Evolutionary conservation across 2,113 vertebrate genomes (phyloP), one percentile per base, ranked within the genome.

Genomic region (Malurus cyaneus): DNA sequence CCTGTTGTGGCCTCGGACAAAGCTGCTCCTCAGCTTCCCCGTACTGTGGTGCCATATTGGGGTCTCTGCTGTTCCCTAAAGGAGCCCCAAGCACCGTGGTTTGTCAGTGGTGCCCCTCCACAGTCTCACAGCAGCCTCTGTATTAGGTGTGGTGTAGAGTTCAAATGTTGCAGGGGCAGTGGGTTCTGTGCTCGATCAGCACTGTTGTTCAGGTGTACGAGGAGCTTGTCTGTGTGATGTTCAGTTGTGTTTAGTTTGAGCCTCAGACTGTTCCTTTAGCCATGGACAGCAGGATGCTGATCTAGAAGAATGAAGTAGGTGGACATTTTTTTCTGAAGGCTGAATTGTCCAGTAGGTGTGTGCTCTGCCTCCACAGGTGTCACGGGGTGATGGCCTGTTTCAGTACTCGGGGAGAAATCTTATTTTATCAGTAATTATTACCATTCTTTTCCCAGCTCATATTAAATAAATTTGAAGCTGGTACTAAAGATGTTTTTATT

Each of bases 331-430:
- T 79, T 39, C 61, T n/a, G 59, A 44, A 73, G 71, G 67, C 18
- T 88, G 56, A 36, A 10, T 44, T 32, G n/a, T 19, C 2, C 0
- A 23, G 39, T 26, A 0, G 0, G 34, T 2, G 1, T 32, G 32
- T 78, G 80, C 67, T 90, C 60, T 86, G 60, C 56, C 44, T 80
- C 47, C 41, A 14, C 12, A 7, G 31, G 32, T 34, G 29, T 50
- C 24, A 4, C 4, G 31, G 49, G 8, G 24, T 39, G 34, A 29
- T 80, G 67, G 44, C 56, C 64, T 59, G 17, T 52, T 78, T 66
- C 47, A 46, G 53, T 60, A 52, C 52, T 67, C 62, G 36, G 34
- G 34, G 46, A 80, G 72, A 83, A 74, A 64, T 71, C 25, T 11
- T 0, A 2, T 34, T 80, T 80, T 66, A 90, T 12, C 59, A 49